These are phyloP conservation scores for Macroramphosus scolopax DNA, from an alignment of 2,797 vertebrate genomes.

Conservation along the genomic window DNA sequence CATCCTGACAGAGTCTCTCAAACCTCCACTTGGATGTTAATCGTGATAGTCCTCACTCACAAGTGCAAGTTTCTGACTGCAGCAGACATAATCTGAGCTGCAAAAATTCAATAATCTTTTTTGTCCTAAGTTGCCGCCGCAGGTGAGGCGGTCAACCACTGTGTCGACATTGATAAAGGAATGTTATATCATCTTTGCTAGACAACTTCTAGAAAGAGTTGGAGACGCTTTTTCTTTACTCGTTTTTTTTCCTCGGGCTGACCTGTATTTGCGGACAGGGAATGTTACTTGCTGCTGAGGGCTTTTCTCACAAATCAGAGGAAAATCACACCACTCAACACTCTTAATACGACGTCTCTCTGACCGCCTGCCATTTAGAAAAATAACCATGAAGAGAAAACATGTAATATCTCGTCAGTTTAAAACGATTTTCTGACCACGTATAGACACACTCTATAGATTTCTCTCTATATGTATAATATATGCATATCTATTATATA, in stretches of 20 bases:
- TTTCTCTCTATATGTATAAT: conserved; percentile 77
- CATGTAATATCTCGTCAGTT: conserved; percentile 61
- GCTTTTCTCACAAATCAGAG: conserved; percentile 54
- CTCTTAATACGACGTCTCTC: conserved; percentile 56
- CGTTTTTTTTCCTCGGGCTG: conserved; percentile 36
- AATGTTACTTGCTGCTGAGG: conserved; percentile 69
- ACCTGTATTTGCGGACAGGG: conserved; percentile 67
- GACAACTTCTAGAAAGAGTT: too few relatives aligned
- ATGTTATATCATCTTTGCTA: conserved; percentile 58
- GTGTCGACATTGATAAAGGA: conserved; percentile 62
- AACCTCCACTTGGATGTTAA: conserved; percentile 57
- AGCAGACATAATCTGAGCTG: conserved; percentile 51
- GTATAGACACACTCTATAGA: conserved; percentile 77
- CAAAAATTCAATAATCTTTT: too few relatives aligned
- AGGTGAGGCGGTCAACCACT: conserved; percentile 47
- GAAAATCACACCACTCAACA: conserved; percentile 50
- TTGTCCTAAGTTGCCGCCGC: conserved; percentile 41
- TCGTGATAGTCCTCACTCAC: conserved; percentile 66
- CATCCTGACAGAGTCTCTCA: conserved; percentile 65
- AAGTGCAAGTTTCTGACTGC: conserved; percentile 55
- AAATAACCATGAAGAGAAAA: conserved; percentile 65
- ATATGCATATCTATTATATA: conserved; percentile 77
- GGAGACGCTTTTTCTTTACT: conserved; percentile 36
- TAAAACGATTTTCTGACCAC: conserved; percentile 74
- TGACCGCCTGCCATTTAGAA: conserved; percentile 64